Base-by-base conservation (phyloP, 2,113 vertebrate genomes). In the Corydoras maculifer region DNA sequence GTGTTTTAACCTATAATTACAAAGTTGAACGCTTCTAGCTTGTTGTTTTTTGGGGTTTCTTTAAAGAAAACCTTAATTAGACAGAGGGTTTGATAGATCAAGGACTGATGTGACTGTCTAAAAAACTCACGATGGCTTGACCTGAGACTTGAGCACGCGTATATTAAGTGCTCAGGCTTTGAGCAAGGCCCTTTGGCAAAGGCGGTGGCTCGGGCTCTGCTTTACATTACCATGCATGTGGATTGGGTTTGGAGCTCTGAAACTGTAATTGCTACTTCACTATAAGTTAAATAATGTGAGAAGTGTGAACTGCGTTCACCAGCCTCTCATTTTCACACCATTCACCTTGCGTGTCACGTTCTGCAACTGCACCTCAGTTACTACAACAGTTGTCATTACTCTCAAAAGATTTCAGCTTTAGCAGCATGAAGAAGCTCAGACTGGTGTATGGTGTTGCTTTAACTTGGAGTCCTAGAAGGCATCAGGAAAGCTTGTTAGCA, bases 231-330 rank as follows among this genome's bases (percentile, higher is more conserved):
- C 48, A 64, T 76, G 53, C 75, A 76, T 76, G 60, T 76, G 75
- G 75, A 72, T 63, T 61, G 68, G 70, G 68, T 76, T 79, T 79
- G 63, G 53, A 63, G 74, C 62, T 64, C 60, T 74, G 74, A 76
- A 79, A 76, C 74, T 55, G 74, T 69, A 76, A 74, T 71, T 76
- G 68, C 63, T 64, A 79, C 72, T 74, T 79, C 68, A 57, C 59
- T 51, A 71, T 64, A 77, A 78, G 72, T 78, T 71, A 75, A 78
- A 70, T 79, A 68, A 74, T 62, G 74, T 79, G 78, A 71, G 72
- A 79, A 74, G 68, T 70, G 73, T 75, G 66, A 66, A 75, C 50
- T 70, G 53, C 74, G 7, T 51, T 73, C 67, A 62, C 57, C 57
- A 62, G 50, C 43, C 72, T 72, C 30, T 14, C 55, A 58, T 64